Evolutionary conservation across 1,140 invertebrate genomes (phyloP), one percentile per base, ranked within the genome.

Genomic region (Magallana ariakensis): DNA sequence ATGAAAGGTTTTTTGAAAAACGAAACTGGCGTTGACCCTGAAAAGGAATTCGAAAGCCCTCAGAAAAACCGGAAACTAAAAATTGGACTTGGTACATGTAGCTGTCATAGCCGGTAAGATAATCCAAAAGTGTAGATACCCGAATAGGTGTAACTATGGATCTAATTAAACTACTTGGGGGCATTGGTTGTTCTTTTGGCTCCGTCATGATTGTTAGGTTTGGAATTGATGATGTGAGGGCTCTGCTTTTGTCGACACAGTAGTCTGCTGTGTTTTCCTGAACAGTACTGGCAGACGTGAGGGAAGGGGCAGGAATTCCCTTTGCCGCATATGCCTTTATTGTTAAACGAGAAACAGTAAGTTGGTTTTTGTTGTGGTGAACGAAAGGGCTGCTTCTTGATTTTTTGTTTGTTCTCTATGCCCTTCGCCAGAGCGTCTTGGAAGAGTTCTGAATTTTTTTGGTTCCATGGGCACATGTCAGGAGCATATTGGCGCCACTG

Each of bases 1-100:
- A 85, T 66, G 66, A 83, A 13, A 82, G n/a, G 66, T 88, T 88
- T 83, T 85, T 83, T 66, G 75, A 82, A 3, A 19, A 56, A 22
- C 15, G 33, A 13, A 33, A 55, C 22, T 11, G 11, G 22, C 80
- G 80, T 46, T 55, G 8, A 0, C 84, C 83, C 5, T 26, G 6
- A 85, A 33, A 88, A 11, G 84, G 54, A 33, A 85, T 60, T 3
- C 16, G 15, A 70, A 87, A 87, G 7, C 86, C 80, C 2, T 55
- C 16, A 54, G 13, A 60, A 19, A 87, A 87, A 10, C 81, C 60
- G 19, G 83, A 60, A 16, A 87, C 6, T 15, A 87, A 82, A 83
- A 83, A 87, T 22, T 83, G 26, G 13, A 19, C 22, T 55, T 80
- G 26, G n/a, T n/a, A n/a, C n/a, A n/a, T n/a, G 15, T 22, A 16